Base-by-base conservation (phyloP, 2,113 vertebrate species). In the Sula dactylatra region DNA sequence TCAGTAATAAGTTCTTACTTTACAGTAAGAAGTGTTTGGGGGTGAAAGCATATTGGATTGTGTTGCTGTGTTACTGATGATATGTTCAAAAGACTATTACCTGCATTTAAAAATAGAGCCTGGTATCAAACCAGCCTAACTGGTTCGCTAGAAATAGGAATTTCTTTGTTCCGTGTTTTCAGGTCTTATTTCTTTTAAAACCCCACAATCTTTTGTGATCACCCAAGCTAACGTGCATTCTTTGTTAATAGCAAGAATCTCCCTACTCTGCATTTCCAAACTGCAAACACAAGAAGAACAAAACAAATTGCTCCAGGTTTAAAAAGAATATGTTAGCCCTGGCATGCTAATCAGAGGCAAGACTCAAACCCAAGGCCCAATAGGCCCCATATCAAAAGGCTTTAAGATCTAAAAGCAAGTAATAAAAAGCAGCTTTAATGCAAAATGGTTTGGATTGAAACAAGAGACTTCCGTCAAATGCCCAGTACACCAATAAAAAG, bases 401-500 rank as follows among this genome's bases (percentile, higher is more conserved):
- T 96, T 91, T 78, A 62, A 88, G 83, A 89, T 95, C 91, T 91
- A 87, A 91, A 82, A 87, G 82, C 44, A 71, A 87, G 66, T 89
- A 94, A 96, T 93, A 95, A 96, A 96, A 97, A 95, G 70, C 93
- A 96, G 95, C 82, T 94, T 96, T 85, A 87, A 94, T 47, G 69
- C 61, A 82, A 71, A 95, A 87, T 2, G 18, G 61, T 32, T 93
- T 79, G 69, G 70, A 85, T 7, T 85, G 91, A 91, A 94, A 91
- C 84, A 87, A 89, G 89, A 95, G 52, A 44, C 61, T 91, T 95
- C 96, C 3, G 1, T 55, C 27, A 61, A 93, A 90, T 79, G 81
- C 78, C 86, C 70, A 9, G 84, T 20, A 31, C 77, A 7, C 80
- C 42, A 54, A 88, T 88, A 44, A 93, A 91, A 91, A 52, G 55